Conservation (phyloP, 2,113 vertebrate species). For the Sebastes schlegelii region DNA sequence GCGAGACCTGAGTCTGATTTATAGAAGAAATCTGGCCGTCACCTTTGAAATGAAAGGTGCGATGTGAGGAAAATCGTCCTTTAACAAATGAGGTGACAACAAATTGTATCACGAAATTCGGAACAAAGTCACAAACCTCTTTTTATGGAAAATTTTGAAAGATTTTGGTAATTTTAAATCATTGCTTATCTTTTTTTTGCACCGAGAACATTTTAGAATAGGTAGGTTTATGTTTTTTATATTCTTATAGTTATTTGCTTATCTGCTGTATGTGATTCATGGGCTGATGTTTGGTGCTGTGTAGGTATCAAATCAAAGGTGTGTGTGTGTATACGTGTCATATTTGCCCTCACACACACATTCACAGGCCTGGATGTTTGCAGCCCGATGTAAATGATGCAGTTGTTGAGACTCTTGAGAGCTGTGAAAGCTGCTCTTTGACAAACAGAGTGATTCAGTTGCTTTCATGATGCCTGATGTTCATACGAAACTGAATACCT, state of each 20-base stretch:
- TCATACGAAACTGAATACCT: constrained; percentile 38
- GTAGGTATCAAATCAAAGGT: constrained; percentile 22
- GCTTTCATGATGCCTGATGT: constrained; percentile 56
- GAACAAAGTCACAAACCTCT: neutral
- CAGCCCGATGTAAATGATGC: constrained; percentile 61
- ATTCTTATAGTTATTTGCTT: neutral
- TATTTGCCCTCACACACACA: neutral
- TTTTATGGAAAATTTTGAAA: neutral
- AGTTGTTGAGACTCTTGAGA: constrained; percentile 54
- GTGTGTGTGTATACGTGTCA: constrained; percentile 29
- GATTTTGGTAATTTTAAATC: neutral
- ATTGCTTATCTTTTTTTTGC: neutral
- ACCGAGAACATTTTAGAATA: neutral
- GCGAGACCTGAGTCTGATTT: neutral
- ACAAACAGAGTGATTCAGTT: constrained; percentile 62
- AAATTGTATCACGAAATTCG: neutral
- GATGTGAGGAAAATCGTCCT: neutral
- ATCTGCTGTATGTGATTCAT: neutral
- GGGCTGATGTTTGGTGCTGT: neutral
- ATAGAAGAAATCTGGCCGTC: neutral
- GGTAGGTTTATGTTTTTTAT: neutral
- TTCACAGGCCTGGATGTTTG: constrained; percentile 7
- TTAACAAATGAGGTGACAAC: neutral
- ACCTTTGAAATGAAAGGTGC: neutral
- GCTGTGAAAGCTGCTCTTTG: constrained; percentile 73